Evolutionary conservation across 2,113 vertebrate genomes (phyloP).

Genomic region (Spilogale gracilis): DNA sequence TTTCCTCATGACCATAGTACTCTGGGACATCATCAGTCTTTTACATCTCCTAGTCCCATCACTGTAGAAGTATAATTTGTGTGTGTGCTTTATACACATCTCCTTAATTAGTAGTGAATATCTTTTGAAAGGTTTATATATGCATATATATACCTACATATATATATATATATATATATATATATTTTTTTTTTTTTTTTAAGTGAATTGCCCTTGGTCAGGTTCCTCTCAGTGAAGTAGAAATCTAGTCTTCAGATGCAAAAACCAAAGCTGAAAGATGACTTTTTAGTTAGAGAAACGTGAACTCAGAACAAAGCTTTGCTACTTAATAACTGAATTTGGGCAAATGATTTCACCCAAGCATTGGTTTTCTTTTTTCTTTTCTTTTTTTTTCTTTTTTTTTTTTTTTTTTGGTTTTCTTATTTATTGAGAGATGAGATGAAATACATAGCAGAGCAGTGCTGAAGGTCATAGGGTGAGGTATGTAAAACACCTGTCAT

Average conservation of each 20-base stretch:
- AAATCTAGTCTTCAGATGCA: background rate
- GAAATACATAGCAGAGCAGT: background rate
- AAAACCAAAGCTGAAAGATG: background rate
- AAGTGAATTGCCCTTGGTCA: background rate
- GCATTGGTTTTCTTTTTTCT: background rate
- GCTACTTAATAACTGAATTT: background rate
- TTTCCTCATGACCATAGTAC: background rate
- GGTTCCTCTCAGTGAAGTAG: background rate
- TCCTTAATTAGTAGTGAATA: background rate
- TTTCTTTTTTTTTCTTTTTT: background rate
- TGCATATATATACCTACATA: no score
- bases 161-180: no score
- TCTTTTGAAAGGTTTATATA: background rate
- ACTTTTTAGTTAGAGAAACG: constrained; percentile 12
- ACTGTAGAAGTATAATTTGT: background rate
- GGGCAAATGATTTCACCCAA: background rate
- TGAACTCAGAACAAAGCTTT: background rate
- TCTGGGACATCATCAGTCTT: background rate
- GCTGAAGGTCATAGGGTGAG: background rate
- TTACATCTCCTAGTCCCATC: background rate
- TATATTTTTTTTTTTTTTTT: background rate
- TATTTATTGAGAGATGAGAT: background rate
- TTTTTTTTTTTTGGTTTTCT: background rate
- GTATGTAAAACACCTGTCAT: background rate
- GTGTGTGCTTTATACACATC: background rate